These are phyloP conservation scores for Thryonomys swinderianus DNA, from an alignment of 2,113 vertebrate genomes.

Conservation along the genomic window DNA sequence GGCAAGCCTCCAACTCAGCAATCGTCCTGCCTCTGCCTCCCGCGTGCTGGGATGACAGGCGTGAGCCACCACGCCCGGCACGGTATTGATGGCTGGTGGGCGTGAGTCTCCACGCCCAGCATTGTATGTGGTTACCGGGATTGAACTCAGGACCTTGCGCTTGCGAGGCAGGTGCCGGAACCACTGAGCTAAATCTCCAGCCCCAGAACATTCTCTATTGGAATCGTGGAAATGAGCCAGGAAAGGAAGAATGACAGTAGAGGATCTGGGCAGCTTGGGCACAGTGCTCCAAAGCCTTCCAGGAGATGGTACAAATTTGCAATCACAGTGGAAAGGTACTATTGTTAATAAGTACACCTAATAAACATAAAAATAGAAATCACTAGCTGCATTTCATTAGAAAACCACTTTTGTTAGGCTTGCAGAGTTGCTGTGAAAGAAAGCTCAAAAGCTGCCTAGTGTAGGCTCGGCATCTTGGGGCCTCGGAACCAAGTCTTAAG, in stretches of 20 bases:
- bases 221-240: background rate
- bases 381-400: background rate
- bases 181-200: too few species aligned
- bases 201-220: too few species aligned
- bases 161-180: too few species aligned
- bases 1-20: too few species aligned
- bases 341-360: background rate
- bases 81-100: too few species aligned
- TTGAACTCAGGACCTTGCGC: too few species aligned
- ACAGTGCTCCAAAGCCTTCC: background rate
- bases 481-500: background rate
- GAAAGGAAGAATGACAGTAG: background rate
- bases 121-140: too few species aligned
- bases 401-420: background rate
- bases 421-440: background rate
- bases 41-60: too few species aligned
- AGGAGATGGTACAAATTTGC: background rate
- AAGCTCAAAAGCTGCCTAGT: background rate
- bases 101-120: too few species aligned
- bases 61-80: too few species aligned
- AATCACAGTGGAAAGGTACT: background rate
- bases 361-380: background rate
- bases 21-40: too few species aligned
- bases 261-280: background rate
- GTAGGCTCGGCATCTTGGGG: slow-evolving; percentile 6